Evolutionary conservation across 2,888 invertebrate genomes (phyloP).

Genomic region (Halictus ligatus): DNA sequence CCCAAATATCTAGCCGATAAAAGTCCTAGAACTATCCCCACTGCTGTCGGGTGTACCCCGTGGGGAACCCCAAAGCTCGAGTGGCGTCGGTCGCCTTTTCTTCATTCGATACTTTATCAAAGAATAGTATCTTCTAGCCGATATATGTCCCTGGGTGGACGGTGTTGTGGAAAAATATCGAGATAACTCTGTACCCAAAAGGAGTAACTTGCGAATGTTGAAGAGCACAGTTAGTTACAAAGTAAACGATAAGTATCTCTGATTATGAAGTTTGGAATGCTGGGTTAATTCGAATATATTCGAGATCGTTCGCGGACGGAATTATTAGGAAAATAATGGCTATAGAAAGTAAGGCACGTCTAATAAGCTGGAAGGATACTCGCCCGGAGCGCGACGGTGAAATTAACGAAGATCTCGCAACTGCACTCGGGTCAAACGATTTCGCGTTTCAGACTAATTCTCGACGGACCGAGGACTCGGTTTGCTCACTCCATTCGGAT

Average conservation of each 20-base stretch:
- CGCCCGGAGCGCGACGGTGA: constrained; percentile 12
- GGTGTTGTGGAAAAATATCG: too few relatives aligned
- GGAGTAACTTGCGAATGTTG: neutral
- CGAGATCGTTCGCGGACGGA: constrained; percentile 5
- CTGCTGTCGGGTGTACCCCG: too few relatives aligned
- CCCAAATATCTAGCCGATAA: too few relatives aligned
- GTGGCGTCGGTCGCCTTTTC: too few relatives aligned
- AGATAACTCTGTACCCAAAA: too few relatives aligned
- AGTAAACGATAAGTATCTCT: neutral
- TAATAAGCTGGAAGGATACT: constrained; percentile 26
- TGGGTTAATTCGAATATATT: neutral
- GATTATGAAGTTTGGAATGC: neutral
- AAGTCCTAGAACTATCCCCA: too few relatives aligned
- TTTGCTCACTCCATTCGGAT: constrained; percentile 27
- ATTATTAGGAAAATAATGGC: constrained; percentile 32
- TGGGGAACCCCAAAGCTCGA: too few relatives aligned
- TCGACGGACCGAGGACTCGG: constrained; percentile 30
- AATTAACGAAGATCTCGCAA: constrained; percentile 49
- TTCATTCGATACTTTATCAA: too few relatives aligned
- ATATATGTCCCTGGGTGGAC: too few relatives aligned
- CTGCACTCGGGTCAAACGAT: constrained; percentile 20
- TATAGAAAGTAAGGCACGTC: neutral
- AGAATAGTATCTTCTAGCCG: too few relatives aligned
- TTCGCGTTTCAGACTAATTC: constrained; percentile 52
- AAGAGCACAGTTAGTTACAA: neutral